Base-by-base conservation (phyloP, 2,797 vertebrate genomes). In the Falco novaeseelandiae region DNA sequence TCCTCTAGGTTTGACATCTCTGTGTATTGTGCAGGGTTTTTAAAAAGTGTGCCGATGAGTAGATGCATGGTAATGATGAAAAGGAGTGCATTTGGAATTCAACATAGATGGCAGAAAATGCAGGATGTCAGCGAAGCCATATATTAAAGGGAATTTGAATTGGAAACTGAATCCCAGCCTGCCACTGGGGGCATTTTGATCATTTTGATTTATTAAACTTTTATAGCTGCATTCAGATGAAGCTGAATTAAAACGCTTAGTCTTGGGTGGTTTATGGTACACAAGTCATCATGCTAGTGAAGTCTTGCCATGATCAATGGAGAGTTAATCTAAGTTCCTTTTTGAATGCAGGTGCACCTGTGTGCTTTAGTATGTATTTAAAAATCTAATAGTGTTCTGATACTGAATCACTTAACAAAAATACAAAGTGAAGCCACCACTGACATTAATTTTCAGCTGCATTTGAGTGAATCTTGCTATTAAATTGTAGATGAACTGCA, bases 141-240 rank as follows among this genome's bases (percentile, higher is more conserved):
- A 97, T 98, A 98, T 98, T 98, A 98, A 97, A 98, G 95, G 86
- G 96, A 97, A 98, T 98, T 98, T 98, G 97, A 98, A 98, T 98
- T 98, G 97, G 98, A 98, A 98, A 97, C 97, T 57, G 62, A 98
- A 98, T 98, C 97, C 97, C 94, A 96, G 83, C 93, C 97, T 98
- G 97, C 98, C 97, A 98, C 97, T 96, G 83, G 97, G 97, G 98
- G 97, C 97, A 98, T 98, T 98, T 98, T 98, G 98, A 98, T 98
- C 98, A 98, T 98, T 98, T 98, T 98, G 98, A 98, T 98, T 98
- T 98, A 98, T 98, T 98, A 98, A 98, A 98, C 97, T 98, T 98
- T 98, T 97, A 98, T 98, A 98, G 93, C 96, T 96, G 94, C 97
- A 97, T 98, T 98, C 97, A 97, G 96, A 97, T 87, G 79, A 97